Conservation (phyloP, 2,113 vertebrate genomes). For the Oncorhynchus clarkii region DNA sequence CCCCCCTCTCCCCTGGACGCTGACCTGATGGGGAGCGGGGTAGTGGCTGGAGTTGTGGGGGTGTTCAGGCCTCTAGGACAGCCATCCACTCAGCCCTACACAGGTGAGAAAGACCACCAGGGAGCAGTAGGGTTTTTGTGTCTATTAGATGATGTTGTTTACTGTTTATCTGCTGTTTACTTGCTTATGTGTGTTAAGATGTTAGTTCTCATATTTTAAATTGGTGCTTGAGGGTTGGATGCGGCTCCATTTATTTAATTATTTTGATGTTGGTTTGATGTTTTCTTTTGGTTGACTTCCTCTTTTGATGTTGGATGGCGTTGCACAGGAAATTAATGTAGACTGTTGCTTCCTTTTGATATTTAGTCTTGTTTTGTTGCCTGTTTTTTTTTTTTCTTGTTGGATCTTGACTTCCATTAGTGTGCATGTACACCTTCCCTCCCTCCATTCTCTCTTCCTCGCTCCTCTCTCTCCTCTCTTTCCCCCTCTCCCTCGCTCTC, state of each 20-base stretch:
- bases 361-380: not conserved
- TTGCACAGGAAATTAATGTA: no score
- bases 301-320: no score
- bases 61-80: slow-evolving; percentile 70
- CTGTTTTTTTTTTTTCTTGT: not conserved
- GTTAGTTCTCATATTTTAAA: no score
- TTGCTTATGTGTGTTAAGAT: no score
- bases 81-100: slow-evolving; percentile 84
- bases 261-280: no score
- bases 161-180: no score
- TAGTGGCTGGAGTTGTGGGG: slow-evolving; percentile 2
- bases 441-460: not conserved
- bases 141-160: slow-evolving; percentile 31
- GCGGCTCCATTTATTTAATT: no score
- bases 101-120: slow-evolving; percentile 74
- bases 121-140: not conserved
- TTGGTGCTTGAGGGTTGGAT: no score
- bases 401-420: not conserved
- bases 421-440: not conserved
- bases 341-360: not conserved
- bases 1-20: slow-evolving; percentile 46
- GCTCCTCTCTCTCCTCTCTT: not conserved
- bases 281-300: no score
- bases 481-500: no score
- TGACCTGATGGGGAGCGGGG: not conserved